Percentiles rank a stretch among this genome's conserved stretches.
phyloP scores from a whole-genome alignment of 2,888 invertebrate species.

The Tethea ocularis region DNA sequence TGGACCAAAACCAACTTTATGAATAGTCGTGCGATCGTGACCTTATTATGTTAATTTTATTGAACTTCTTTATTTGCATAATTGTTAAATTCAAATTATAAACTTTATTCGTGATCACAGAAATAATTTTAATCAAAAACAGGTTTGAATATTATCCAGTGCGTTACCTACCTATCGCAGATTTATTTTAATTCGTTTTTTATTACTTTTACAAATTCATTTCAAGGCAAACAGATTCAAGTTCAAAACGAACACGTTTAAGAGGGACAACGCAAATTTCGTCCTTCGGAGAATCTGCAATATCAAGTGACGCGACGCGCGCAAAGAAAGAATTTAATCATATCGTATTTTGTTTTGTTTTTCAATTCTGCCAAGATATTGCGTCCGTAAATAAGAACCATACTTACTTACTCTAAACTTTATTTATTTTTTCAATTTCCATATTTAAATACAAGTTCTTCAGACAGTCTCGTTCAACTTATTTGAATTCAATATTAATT shows the following conservation, averaged over 20 bases:
- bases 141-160: neutral
- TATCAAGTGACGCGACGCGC: slow-evolving; percentile 36
- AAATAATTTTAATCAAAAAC: neutral
- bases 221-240: slow-evolving; percentile 14
- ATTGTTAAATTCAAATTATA: neutral
- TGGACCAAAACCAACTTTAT: slow-evolving; percentile 4
- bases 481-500: neutral
- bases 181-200: too few relatives aligned
- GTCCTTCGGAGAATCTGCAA: slow-evolving; percentile 34
- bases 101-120: neutral
- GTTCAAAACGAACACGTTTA: slow-evolving; percentile 28
- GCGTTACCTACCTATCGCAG: neutral
- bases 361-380: slow-evolving; percentile 26
- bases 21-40: slow-evolving; percentile 3
- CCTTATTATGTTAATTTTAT: neutral
- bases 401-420: slow-evolving; percentile 1
- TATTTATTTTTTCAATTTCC: neutral
- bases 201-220: slow-evolving; percentile 3
- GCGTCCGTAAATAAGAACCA: slow-evolving; percentile 19
- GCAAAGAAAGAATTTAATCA: slow-evolving; percentile 42
- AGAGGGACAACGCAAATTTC: slow-evolving; percentile 22
- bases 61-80: neutral
- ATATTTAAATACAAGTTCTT: neutral
- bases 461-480: neutral
- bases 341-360: slow-evolving; percentile 25